Percentiles rank a stretch among this genome's conserved stretches.
Evolutionary conservation across 2,797 vertebrate species (phyloP).

Genomic region (Danio tinwini): DNA sequence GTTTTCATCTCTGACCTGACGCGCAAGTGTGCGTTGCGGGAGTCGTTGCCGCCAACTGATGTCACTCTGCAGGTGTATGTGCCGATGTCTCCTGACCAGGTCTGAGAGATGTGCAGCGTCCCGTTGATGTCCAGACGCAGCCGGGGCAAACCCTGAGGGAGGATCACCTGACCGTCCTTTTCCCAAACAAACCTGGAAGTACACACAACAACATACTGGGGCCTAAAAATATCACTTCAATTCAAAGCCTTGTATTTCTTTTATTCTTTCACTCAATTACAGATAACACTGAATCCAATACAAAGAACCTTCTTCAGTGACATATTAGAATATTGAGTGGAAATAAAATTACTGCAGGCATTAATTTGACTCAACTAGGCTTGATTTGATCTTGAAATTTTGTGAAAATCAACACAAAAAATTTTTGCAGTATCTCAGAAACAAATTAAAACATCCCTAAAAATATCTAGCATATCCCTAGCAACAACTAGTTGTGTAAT

Average conservation of each 20-base stretch:
- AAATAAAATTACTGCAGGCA: background rate
- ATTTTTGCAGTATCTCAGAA: too few species aligned
- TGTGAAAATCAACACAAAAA: background rate
- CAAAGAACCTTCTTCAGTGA: background rate
- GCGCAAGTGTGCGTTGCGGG: conserved; percentile 88
- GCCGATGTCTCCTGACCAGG: conserved; percentile 96
- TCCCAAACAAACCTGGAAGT: conserved; percentile 90
- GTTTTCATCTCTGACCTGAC: conserved; percentile 84
- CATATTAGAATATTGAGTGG: background rate
- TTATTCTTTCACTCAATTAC: background rate
- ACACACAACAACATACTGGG: conserved; percentile 14
- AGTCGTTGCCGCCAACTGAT: conserved; percentile 93
- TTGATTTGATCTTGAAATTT: background rate
- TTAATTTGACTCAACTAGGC: background rate
- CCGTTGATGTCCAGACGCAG: conserved; percentile 84
- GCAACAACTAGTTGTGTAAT: too few species aligned
- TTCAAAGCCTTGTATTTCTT: background rate
- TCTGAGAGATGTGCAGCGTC: conserved; percentile 94
- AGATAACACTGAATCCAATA: background rate
- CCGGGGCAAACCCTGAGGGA: conserved; percentile 80
- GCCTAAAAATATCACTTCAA: background rate
- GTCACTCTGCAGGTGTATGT: conserved; percentile 93
- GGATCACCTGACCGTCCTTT: conserved; percentile 84
- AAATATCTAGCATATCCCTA: too few species aligned
- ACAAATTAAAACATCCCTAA: too few species aligned